Conservation (phyloP, 2,113 vertebrate species). For the Pagrus major region DNA sequence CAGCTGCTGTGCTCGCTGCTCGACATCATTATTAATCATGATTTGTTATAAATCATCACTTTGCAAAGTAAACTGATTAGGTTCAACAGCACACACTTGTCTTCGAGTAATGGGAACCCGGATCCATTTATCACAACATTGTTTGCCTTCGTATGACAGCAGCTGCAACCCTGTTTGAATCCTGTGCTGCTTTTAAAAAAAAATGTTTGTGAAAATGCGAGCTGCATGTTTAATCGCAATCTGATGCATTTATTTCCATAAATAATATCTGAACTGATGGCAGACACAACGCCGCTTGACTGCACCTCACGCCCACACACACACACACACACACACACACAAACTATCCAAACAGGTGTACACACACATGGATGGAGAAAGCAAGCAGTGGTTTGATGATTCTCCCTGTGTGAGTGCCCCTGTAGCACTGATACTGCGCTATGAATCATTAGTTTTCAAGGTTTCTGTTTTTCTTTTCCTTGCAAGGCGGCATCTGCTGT, state of each 20-base stretch:
- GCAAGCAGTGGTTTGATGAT: conserved; percentile 14
- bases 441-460: conserved; percentile 29
- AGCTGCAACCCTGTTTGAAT: conserved; percentile 35
- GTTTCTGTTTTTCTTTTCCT: conserved; percentile 2
- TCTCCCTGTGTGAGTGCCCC: background rate
- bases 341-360: background rate
- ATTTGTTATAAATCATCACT: conserved; percentile 46
- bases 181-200: conserved; percentile 27
- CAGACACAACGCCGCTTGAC: background rate
- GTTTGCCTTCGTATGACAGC: conserved; percentile 44
- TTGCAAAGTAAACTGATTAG: conserved; percentile 51
- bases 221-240: conserved; percentile 38
- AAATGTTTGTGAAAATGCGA: conserved; percentile 40
- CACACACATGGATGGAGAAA: conserved; percentile 6
- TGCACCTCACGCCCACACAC: background rate
- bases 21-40: conserved; percentile 23
- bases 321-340: background rate
- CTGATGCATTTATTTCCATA: conserved; percentile 65
- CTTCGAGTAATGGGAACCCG: conserved; percentile 21
- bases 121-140: conserved; percentile 50
- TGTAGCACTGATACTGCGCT: background rate
- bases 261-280: conserved; percentile 34
- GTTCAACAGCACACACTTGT: conserved; percentile 16
- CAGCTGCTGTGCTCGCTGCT: conserved; percentile 16
- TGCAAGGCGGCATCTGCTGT: background rate